Conservation (phyloP, 2,113 vertebrate genomes). For the Hippoglossus stenolepis region DNA sequence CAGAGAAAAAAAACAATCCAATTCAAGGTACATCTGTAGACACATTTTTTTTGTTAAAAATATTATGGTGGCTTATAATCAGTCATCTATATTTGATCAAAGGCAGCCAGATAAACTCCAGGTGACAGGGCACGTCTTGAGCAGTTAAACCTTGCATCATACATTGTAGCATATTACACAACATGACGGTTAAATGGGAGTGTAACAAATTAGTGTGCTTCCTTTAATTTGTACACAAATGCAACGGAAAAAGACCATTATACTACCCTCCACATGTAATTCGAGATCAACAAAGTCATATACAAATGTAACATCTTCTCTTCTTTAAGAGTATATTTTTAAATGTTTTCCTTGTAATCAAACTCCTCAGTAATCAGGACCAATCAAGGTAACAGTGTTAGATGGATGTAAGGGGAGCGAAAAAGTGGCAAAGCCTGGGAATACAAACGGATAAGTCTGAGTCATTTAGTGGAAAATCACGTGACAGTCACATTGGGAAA, state of each 20-base stretch:
- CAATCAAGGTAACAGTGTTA: not conserved
- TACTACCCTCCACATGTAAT: not conserved
- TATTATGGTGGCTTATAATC: no score
- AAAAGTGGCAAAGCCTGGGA: not conserved
- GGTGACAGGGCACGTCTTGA: not conserved
- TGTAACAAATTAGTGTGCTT: not conserved
- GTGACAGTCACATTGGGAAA: conserved; percentile 76
- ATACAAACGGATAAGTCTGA: not conserved
- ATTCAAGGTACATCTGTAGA: no score
- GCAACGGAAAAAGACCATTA: not conserved
- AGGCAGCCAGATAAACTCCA: not conserved
- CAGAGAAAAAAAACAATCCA: no score
- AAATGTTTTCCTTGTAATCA: not conserved
- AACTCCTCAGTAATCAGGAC: not conserved
- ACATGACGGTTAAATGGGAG: not conserved
- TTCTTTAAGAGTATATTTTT: not conserved
- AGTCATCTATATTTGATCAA: no score
- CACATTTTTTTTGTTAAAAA: no score
- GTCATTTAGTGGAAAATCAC: conserved; percentile 67
- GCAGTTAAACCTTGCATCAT: not conserved
- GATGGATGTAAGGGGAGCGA: not conserved
- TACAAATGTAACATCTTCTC: not conserved
- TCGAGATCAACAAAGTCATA: no score
- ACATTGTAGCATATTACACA: not conserved
- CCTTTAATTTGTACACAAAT: not conserved